Evolutionary conservation across 35 echinoderm and acorn worm genomes (phyloP).

Genomic region (Heliocidaris erythrogramma): DNA sequence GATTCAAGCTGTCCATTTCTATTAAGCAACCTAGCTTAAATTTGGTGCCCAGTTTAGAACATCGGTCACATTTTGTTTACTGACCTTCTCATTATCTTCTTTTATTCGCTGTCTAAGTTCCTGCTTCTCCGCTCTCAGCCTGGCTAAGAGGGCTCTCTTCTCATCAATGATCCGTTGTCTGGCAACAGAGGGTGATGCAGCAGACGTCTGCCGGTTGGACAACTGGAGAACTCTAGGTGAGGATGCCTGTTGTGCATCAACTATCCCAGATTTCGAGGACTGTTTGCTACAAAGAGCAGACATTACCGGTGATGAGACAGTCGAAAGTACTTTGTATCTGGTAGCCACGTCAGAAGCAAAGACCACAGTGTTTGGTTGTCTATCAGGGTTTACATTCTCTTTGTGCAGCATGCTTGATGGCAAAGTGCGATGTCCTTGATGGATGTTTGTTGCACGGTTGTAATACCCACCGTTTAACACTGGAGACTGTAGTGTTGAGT

Average conservation of each 20-base stretch:
- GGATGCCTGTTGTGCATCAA: not conserved
- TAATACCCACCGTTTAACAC: not conserved
- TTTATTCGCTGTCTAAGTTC: constrained; percentile 49
- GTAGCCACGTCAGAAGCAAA: not conserved
- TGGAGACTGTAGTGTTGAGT: not conserved
- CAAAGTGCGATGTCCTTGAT: not conserved
- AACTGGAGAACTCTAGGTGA: constrained; percentile 20
- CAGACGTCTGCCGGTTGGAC: not conserved
- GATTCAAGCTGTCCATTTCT: too few relatives aligned
- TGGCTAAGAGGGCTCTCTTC: constrained; percentile 56
- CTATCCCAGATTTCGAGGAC: not conserved
- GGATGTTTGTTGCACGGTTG: not conserved
- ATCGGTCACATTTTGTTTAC: not conserved
- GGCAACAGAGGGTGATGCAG: constrained; percentile 34
- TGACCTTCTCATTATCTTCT: constrained; percentile 58
- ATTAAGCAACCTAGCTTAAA: not conserved
- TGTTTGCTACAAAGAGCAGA: not conserved
- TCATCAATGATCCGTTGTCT: constrained; percentile 46
- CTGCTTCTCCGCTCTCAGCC: constrained; percentile 52
- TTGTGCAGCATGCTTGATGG: not conserved
- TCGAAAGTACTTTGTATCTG: not conserved
- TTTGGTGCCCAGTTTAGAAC: not conserved
- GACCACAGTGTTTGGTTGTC: not conserved
- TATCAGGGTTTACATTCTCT: not conserved
- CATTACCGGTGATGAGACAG: not conserved